Conservation (phyloP, 1,140 invertebrate species). For the Neuroterus valhalla region DNA sequence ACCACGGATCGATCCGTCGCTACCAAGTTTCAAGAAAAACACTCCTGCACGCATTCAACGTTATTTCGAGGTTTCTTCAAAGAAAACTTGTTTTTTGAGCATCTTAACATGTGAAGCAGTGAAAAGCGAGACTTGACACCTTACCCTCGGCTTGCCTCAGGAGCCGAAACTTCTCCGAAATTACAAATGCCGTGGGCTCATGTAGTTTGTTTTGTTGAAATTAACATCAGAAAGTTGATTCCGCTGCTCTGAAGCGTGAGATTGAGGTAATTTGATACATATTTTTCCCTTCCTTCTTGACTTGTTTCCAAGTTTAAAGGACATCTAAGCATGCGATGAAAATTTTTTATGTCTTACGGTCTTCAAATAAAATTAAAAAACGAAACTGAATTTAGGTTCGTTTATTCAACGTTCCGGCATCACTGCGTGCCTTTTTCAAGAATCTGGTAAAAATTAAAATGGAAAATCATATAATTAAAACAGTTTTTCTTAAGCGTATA, state of each 20-base stretch:
- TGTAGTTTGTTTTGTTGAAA: not conserved
- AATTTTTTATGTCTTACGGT: too few species aligned
- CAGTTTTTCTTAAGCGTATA: too few species aligned
- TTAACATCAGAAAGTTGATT: constrained; percentile 16
- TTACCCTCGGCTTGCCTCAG: not conserved
- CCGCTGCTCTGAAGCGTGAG: constrained; percentile 7
- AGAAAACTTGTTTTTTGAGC: too few species aligned
- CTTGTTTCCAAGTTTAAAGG: not conserved
- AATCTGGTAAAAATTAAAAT: too few species aligned
- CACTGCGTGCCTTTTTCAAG: too few species aligned
- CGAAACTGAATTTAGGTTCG: too few species aligned
- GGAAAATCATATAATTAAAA: too few species aligned
- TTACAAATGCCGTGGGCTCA: constrained; percentile 7
- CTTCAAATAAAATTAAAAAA: too few species aligned
- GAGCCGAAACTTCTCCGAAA: not conserved
- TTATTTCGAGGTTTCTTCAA: not conserved
- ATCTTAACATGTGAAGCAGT: too few species aligned
- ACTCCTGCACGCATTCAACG: constrained; percentile 52
- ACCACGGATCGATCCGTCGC: constrained; percentile 71
- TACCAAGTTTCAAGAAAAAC: constrained; percentile 51
- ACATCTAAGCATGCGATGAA: not conserved
- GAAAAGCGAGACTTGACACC: not conserved
- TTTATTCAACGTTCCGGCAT: too few species aligned
- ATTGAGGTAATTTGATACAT: constrained; percentile 2
- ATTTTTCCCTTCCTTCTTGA: not conserved